phyloP scores from a whole-genome alignment of 2,888 invertebrate species.

The Aelia acuminata region DNA sequence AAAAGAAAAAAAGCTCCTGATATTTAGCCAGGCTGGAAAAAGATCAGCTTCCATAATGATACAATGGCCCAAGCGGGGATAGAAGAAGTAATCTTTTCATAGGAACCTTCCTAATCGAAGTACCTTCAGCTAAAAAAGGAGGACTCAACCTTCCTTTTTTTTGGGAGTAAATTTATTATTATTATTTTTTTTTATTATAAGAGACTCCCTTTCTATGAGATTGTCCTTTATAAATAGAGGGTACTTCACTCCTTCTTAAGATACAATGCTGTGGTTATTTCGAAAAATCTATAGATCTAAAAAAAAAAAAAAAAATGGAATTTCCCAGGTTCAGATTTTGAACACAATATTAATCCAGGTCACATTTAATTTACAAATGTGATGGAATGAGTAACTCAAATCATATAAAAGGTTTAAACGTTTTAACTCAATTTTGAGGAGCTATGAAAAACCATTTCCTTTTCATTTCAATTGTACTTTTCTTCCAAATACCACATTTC shows the following conservation, averaged over 20 bases:
- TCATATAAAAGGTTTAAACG: no score
- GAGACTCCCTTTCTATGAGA: neutral
- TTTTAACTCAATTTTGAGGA: no score
- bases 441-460: no score
- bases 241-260: neutral
- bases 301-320: no score
- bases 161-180: neutral
- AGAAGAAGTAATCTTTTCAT: slow-evolving; percentile 36
- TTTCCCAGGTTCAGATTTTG: no score
- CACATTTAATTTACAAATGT: no score
- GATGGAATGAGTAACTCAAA: no score
- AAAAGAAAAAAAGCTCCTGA: slow-evolving; percentile 37
- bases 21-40: slow-evolving; percentile 1
- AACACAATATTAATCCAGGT: no score
- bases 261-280: neutral
- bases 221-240: neutral
- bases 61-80: slow-evolving; percentile 12
- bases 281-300: no score
- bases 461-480: no score
- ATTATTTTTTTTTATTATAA: neutral
- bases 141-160: neutral
- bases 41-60: slow-evolving; percentile 36
- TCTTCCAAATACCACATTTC: no score
- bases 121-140: slow-evolving; percentile 21
- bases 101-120: slow-evolving; percentile 2